A percentile compares a stretch with the other conserved stretches of the same genome.
These are phyloP conservation scores for Drosophila paulistorum DNA, from an alignment of 1,140 invertebrate species.

Conservation along the genomic window DNA sequence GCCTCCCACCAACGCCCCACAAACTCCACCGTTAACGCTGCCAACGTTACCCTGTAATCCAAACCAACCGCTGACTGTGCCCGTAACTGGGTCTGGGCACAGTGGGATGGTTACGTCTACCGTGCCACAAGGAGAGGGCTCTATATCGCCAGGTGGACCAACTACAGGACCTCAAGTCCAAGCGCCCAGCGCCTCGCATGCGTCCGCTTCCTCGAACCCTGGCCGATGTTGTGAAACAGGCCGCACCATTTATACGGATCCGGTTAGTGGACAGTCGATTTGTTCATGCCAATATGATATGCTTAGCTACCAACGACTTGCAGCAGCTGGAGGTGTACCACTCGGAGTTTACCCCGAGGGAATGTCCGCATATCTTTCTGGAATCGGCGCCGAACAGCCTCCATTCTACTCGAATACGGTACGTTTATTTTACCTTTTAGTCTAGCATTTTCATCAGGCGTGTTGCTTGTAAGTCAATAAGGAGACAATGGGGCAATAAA, in stretches of 20 bases:
- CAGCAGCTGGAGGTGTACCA: constrained; percentile 86
- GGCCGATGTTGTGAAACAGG: constrained; percentile 95
- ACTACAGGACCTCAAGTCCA: constrained; percentile 79
- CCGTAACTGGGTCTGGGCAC: constrained; percentile 45
- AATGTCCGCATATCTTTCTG: constrained; percentile 91
- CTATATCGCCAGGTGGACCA: constrained; percentile 84
- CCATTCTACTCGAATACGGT: constrained; percentile 92
- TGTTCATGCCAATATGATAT: constrained; percentile 96
- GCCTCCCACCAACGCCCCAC: constrained; percentile 70
- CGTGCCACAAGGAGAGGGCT: constrained; percentile 84
- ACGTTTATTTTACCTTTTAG: constrained; percentile 83
- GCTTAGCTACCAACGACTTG: constrained; percentile 91
- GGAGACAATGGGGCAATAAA: constrained; percentile 78
- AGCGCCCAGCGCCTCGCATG: constrained; percentile 53
- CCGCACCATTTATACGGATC: constrained; percentile 95
- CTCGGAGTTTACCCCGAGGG: constrained; percentile 89
- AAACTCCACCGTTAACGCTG: constrained; percentile 61
- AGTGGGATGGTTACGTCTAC: constrained; percentile 80
- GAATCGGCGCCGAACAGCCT: constrained; percentile 90
- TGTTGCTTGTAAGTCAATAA: constrained; percentile 72
- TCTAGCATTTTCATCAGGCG: background rate
- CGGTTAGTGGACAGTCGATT: constrained; percentile 94
- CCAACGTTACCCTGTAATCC: constrained; percentile 47
- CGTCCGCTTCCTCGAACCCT: constrained; percentile 63
- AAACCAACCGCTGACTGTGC: constrained; percentile 53